A percentile compares a stretch with the other conserved stretches of the same genome.
phyloP scores from a whole-genome alignment of 2,888 invertebrate genomes.

The Esperia sulphurella region DNA sequence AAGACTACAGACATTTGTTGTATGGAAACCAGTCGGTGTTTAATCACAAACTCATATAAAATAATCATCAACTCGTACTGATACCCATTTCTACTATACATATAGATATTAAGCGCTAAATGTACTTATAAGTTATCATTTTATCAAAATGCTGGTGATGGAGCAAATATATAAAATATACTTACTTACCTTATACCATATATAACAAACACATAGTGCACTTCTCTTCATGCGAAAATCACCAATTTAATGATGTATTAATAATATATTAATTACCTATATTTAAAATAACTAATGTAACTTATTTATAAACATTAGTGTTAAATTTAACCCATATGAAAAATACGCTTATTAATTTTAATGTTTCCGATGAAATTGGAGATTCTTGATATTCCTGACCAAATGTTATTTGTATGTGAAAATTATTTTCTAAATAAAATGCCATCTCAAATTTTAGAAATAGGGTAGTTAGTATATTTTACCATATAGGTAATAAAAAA shows the following conservation, averaged over 20 bases:
- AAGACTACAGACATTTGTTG: too few species aligned
- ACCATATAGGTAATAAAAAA: constrained; percentile 26
- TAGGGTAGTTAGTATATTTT: constrained; percentile 37
- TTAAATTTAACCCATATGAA: constrained; percentile 69
- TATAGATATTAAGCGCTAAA: too few species aligned
- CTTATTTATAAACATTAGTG: constrained; percentile 44
- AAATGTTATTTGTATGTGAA: constrained; percentile 65
- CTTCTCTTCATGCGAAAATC: constrained; percentile 33
- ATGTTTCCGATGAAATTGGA: constrained; percentile 77
- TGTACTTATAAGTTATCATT: constrained; percentile 34
- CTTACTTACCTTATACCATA: constrained; percentile 15
- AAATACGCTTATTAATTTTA: constrained; percentile 80
- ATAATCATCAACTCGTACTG: background rate
- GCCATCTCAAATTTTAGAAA: constrained; percentile 60
- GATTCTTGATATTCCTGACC: constrained; percentile 76
- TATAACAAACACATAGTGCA: constrained; percentile 28
- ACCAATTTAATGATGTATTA: constrained; percentile 9
- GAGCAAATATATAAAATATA: constrained; percentile 40
- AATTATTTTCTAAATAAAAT: constrained; percentile 61
- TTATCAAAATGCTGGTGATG: constrained; percentile 59
- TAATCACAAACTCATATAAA: background rate
- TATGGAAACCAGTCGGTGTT: too few species aligned
- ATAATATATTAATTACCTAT: constrained; percentile 2
- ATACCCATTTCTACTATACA: background rate
- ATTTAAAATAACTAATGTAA: constrained; percentile 26